Evolutionary conservation across 2,797 vertebrate genomes (phyloP).

Genomic region (Sorex maritimensis): DNA sequence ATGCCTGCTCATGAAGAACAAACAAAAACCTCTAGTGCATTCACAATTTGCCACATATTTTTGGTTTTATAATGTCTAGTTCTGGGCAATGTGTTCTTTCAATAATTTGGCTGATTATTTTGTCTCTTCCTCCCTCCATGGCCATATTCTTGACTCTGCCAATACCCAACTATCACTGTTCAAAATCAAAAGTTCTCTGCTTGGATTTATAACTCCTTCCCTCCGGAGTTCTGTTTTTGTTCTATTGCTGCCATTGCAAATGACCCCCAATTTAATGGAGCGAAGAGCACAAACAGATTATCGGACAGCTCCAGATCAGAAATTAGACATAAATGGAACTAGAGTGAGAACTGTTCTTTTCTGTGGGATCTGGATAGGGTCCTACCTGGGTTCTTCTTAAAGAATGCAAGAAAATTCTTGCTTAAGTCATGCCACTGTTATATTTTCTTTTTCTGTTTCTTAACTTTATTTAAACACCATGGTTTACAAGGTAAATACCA

Average conservation of each 20-base stretch:
- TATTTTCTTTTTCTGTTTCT: too few species aligned
- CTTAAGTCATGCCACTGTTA: too few species aligned
- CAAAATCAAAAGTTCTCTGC: not conserved
- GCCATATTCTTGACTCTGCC: not conserved
- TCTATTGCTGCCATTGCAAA: not conserved
- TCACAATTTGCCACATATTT: not conserved
- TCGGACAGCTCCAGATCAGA: not conserved
- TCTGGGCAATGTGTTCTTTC: conserved; percentile 1
- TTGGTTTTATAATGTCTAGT: not conserved
- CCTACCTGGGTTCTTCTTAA: not conserved
- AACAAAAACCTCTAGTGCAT: not conserved
- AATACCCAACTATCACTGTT: not conserved
- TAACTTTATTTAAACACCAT: too few species aligned
- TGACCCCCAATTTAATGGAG: not conserved
- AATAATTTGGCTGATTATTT: not conserved
- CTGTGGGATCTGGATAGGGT: not conserved
- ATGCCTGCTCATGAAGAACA: not conserved
- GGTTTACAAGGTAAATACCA: too few species aligned
- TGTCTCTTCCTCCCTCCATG: too few species aligned
- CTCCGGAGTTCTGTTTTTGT: not conserved
- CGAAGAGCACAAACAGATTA: not conserved
- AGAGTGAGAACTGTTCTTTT: not conserved
- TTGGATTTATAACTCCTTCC: conserved; percentile 9
- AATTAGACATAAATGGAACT: not conserved
- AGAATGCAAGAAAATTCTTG: too few species aligned